A percentile compares a stretch with the other conserved stretches of the same genome.
phyloP scores from a whole-genome alignment of 2,797 vertebrate species.

The Clarias platycephalus region DNA sequence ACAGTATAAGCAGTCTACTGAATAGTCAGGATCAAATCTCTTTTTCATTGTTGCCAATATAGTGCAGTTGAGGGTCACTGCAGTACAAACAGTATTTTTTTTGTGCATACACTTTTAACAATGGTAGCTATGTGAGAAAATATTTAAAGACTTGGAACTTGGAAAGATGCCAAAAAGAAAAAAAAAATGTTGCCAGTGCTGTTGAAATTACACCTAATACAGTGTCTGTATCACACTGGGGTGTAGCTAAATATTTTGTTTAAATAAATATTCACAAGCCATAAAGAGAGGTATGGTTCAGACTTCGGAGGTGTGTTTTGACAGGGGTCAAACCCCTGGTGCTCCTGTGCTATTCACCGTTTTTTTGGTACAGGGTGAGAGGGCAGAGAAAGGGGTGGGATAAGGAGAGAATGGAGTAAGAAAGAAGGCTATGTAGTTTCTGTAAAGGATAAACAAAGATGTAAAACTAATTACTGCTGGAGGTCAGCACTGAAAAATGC shows the following conservation, averaged over 20 bases:
- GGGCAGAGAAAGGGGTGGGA: constrained; percentile 13
- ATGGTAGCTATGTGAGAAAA: neutral
- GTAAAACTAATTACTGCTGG: constrained; percentile 77
- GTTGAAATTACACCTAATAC: neutral
- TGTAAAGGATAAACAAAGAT: constrained; percentile 74
- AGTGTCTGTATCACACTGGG: neutral
- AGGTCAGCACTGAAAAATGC: constrained; percentile 72
- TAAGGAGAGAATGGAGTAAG: constrained; percentile 41
- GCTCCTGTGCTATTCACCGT: constrained; percentile 42
- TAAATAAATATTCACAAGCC: neutral
- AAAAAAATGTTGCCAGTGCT: neutral
- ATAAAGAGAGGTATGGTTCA: neutral
- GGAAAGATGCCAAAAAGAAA: neutral
- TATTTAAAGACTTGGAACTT: constrained; percentile 17
- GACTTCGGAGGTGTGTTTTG: constrained; percentile 6
- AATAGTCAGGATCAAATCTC: constrained; percentile 16
- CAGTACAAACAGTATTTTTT: neutral
- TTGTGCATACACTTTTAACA: neutral
- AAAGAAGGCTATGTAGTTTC: constrained; percentile 63
- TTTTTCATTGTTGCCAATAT: constrained; percentile 3
- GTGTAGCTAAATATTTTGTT: neutral
- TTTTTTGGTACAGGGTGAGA: constrained; percentile 23
- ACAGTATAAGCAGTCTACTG: neutral
- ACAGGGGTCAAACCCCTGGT: constrained; percentile 43
- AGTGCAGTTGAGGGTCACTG: constrained; percentile 31